Conservation (phyloP, 2,888 invertebrate genomes). For the Drosophila paranaensis region DNA sequence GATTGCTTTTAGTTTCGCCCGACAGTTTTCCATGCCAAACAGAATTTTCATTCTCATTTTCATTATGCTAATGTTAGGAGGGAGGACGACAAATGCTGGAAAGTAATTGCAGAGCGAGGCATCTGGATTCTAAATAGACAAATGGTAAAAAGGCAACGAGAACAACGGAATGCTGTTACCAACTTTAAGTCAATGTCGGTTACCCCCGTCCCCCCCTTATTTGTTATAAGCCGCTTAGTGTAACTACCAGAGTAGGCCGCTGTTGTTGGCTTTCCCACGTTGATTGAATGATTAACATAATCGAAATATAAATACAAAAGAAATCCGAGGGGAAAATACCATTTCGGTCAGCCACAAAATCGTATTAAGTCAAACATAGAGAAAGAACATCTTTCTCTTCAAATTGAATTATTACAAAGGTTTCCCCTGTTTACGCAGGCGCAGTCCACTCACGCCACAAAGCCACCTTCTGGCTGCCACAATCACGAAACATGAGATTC, state of each 20-base stretch:
- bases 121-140: constrained; percentile 22
- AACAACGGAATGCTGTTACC: constrained; percentile 5
- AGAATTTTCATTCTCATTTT: constrained; percentile 50
- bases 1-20: constrained; percentile 58
- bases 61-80: constrained; percentile 39
- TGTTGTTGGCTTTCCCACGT: constrained; percentile 49
- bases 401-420: constrained; percentile 40
- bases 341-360: constrained; percentile 41
- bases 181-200: constrained; percentile 24
- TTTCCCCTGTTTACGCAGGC: constrained; percentile 1
- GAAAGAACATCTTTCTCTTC: constrained; percentile 5
- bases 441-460: constrained; percentile 14
- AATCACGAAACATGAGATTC: constrained; percentile 21
- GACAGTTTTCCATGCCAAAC: constrained; percentile 56
- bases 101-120: constrained; percentile 38
- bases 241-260: constrained; percentile 17
- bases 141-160: not conserved
- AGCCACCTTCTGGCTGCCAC: constrained; percentile 11
- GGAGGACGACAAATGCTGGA: constrained; percentile 25
- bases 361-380: constrained; percentile 18
- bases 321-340: constrained; percentile 26
- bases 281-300: constrained; percentile 51
- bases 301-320: constrained; percentile 34
- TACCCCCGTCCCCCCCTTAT: not conserved
- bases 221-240: constrained; percentile 40